Base-by-base conservation (phyloP, 1,140 invertebrate genomes). In the Papilio dardanus region DNA sequence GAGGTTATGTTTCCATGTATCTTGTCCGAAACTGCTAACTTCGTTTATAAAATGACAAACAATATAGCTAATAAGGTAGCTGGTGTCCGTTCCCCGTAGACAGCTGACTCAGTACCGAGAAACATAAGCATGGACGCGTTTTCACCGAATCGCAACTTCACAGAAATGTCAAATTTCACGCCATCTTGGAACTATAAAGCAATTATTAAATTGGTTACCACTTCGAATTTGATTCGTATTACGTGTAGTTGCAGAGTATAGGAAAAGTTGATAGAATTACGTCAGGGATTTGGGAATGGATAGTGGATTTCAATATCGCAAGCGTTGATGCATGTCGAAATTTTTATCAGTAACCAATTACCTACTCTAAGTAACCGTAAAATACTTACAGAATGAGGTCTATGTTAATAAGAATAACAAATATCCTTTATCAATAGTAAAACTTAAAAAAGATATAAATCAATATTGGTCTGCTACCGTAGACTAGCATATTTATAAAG, bases 131-230 rank as follows among this genome's bases (percentile, higher is more conserved):
- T 35, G 66, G 19, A 68, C 66, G 16, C 30, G 31, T 68, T 46
- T 46, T 68, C 66, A 68, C 19, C 66, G 66, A 68, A 68, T 42
- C 31, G n/a, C 35, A 19, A 33, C 7, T 68, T 68, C 66, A 21
- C 33, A 40, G 35, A 68, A 68, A 68, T 35, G 66, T 68, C 66
- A 37, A 68, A 68, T 68, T 68, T 68, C 31, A 68, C 66, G 66
- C 66, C 66, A 68, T 68, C 66, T 68, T 68, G 66, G 66, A 68
- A 68, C 66, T 68, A 68, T 68, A 68, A 68, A 68, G n/a, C 33
- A 21, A 68, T 35, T 42, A 68, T 24, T 35, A 68, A 68, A 68
- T 68, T 37, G n/a, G 35, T 37, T 21, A n/a, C n/a, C n/a, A n/a
- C 30, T n/a, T 33, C 16, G 35, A 68, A 37, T n/a, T n/a, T n/a